Evolutionary conservation across 2,113 vertebrate species (phyloP).

Genomic region (Nothobranchius furzeri): DNA sequence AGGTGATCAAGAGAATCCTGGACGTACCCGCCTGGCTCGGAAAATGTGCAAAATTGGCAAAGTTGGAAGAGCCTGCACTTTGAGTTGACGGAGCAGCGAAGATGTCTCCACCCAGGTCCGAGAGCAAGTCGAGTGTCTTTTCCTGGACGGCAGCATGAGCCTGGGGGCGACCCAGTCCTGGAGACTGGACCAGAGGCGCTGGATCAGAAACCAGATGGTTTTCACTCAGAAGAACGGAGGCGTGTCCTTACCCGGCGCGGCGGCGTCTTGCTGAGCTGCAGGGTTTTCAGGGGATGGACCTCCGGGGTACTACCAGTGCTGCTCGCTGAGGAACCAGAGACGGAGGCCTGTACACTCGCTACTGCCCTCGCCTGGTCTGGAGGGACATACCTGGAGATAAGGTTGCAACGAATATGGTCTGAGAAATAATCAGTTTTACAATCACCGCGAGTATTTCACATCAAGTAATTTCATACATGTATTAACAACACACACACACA

Average conservation of each 20-base stretch:
- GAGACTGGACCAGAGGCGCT: conserved; percentile 73
- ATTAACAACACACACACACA: no score
- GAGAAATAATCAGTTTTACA: no score
- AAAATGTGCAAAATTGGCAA: conserved; percentile 99
- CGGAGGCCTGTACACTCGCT: conserved; percentile 89
- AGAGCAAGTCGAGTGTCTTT: conserved; percentile 96
- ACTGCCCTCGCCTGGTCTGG: conserved; percentile 93
- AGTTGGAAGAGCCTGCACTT: conserved; percentile 85
- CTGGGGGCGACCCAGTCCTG: conserved; percentile 76
- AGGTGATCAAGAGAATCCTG: background rate
- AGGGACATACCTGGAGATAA: conserved; percentile 88
- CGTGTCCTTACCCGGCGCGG: conserved; percentile 83
- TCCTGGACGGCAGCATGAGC: conserved; percentile 81
- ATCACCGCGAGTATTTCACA: no score
- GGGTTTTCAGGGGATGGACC: conserved; percentile 91
- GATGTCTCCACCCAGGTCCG: conserved; percentile 95
- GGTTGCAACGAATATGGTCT: no score
- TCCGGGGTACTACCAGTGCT: conserved; percentile 96
- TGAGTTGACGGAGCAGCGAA: conserved; percentile 88
- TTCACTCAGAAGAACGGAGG: background rate
- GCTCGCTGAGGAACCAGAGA: conserved; percentile 94
- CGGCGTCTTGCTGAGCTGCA: conserved; percentile 93
- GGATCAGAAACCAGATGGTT: background rate
- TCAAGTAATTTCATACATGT: no score
- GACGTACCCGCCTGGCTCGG: conserved; percentile 88